Evolutionary conservation across 2,113 vertebrate species (phyloP).

Genomic region (Odocoileus hemionus): DNA sequence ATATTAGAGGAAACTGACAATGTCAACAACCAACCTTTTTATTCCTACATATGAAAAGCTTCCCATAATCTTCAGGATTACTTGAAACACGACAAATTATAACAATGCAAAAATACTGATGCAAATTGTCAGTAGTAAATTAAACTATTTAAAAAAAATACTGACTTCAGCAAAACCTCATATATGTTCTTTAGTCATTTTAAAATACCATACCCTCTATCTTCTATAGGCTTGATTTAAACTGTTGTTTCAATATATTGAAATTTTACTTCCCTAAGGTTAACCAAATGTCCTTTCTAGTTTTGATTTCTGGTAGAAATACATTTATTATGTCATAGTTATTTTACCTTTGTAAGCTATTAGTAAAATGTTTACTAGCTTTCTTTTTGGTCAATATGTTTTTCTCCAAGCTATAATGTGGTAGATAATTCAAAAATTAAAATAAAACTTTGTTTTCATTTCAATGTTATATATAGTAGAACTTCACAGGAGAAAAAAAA

Average conservation of each 20-base stretch:
- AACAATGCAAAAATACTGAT: background rate
- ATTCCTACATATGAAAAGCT: background rate
- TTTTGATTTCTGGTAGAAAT: background rate
- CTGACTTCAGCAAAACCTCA: background rate
- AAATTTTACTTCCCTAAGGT: background rate
- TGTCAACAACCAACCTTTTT: background rate
- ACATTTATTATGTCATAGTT: background rate
- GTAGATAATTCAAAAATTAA: conserved; percentile 6
- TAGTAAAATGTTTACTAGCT: background rate
- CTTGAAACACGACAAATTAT: background rate
- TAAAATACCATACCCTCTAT: background rate
- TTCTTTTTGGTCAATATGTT: background rate
- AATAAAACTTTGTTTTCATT: background rate
- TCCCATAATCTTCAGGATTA: background rate
- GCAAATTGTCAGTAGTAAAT: background rate
- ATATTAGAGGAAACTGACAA: background rate
- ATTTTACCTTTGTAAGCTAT: background rate
- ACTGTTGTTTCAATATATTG: background rate
- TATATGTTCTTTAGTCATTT: background rate
- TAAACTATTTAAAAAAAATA: background rate
- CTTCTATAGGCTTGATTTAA: background rate
- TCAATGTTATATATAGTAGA: background rate
- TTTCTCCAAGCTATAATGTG: background rate
- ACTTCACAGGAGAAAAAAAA: background rate
- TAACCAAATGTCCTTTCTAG: background rate